These are phyloP conservation scores for Thamnaconus septentrionalis DNA, from an alignment of 2,113 vertebrate genomes.

Conservation along the genomic window DNA sequence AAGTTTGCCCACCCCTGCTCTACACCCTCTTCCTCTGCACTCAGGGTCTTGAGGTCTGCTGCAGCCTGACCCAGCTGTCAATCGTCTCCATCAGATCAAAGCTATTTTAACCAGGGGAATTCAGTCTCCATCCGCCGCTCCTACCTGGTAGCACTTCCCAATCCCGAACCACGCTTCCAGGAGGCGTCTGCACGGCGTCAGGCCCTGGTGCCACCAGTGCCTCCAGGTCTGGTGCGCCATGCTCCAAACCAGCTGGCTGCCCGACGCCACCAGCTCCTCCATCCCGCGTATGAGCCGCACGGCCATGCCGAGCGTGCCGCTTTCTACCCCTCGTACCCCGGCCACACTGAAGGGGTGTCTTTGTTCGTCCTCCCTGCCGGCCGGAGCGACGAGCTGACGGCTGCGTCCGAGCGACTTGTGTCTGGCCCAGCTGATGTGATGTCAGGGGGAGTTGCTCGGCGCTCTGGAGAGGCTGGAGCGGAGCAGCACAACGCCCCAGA, in stretches of 20 bases:
- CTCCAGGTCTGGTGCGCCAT: constrained; percentile 84
- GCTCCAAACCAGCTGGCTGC: constrained; percentile 88
- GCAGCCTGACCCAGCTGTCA: too few relatives aligned
- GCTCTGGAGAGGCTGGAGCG: constrained; percentile 65
- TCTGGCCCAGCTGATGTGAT: constrained; percentile 62
- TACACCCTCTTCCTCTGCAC: too few relatives aligned
- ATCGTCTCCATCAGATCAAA: too few relatives aligned
- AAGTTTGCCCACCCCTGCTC: too few relatives aligned
- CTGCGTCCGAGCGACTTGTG: constrained; percentile 31
- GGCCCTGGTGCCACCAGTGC: constrained; percentile 83
- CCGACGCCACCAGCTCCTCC: constrained; percentile 86
- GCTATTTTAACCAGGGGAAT: background rate
- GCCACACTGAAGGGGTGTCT: background rate
- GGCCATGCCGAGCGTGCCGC: constrained; percentile 75
- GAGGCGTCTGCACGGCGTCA: constrained; percentile 85
- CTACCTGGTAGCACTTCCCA: constrained; percentile 92
- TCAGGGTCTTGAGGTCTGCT: too few relatives aligned
- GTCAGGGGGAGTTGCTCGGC: constrained; percentile 51
- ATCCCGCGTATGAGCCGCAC: constrained; percentile 84
- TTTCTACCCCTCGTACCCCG: too few relatives aligned
- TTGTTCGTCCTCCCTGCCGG: constrained; percentile 17
- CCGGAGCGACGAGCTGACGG: constrained; percentile 40
- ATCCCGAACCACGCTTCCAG: constrained; percentile 87
- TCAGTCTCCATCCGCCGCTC: constrained; percentile 4
- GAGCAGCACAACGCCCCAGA: constrained; percentile 69